Evolutionary conservation across 2,113 vertebrate genomes (phyloP).

Genomic region (Ceuthmochares aereus): DNA sequence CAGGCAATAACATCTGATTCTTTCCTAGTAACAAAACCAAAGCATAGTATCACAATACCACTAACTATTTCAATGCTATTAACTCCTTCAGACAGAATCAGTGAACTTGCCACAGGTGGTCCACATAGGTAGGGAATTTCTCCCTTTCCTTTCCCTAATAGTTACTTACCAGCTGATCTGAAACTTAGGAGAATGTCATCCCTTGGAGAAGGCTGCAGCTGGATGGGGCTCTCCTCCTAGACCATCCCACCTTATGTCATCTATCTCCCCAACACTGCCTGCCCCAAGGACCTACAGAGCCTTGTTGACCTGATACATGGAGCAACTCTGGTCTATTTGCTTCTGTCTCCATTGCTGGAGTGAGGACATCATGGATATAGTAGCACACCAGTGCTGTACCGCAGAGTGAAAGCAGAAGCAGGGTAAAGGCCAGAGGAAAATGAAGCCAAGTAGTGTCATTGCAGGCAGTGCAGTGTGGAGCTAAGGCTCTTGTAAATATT

Average conservation of each 20-base stretch:
- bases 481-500: neutral
- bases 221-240: neutral
- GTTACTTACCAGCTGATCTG: neutral
- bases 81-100: neutral
- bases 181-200: neutral
- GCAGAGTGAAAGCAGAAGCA: neutral
- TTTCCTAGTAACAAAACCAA: constrained; percentile 7
- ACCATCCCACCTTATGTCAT: neutral
- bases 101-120: neutral
- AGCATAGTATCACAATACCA: neutral
- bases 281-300: neutral
- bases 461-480: neutral
- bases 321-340: neutral
- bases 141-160: neutral
- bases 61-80: neutral
- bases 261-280: neutral
- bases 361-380: neutral
- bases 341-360: neutral
- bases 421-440: neutral
- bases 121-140: neutral
- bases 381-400: accelerated
- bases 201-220: neutral
- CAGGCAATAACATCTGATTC: constrained; percentile 12
- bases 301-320: neutral
- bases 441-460: neutral